Percentiles rank a stretch among this genome's conserved stretches.
These are phyloP conservation scores for Pyrgilauda ruficollis DNA, from an alignment of 2,113 vertebrate species.

Conservation along the genomic window DNA sequence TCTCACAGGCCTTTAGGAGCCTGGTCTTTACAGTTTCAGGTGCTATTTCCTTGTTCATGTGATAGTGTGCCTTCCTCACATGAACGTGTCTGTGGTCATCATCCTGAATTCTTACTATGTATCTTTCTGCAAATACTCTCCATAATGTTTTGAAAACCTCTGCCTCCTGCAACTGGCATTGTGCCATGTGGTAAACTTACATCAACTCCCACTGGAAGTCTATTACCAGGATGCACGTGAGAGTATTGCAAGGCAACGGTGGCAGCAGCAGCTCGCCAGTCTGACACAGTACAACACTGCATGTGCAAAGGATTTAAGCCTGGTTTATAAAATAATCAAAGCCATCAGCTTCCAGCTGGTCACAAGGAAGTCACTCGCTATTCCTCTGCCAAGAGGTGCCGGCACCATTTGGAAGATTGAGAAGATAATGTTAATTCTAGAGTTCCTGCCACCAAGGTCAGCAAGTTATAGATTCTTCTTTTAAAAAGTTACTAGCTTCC, in stretches of 20 bases:
- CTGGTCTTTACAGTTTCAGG: not conserved
- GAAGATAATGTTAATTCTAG: not conserved
- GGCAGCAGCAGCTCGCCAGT: not conserved
- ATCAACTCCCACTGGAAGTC: not conserved
- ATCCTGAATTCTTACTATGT: not conserved
- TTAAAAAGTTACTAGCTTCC: not conserved
- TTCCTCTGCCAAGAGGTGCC: not conserved
- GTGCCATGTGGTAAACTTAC: not conserved
- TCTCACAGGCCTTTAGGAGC: not conserved
- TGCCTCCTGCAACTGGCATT: not conserved
- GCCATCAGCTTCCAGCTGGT: not conserved
- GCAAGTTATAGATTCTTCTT: not conserved
- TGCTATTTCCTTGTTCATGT: not conserved
- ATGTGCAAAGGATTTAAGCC: not conserved
- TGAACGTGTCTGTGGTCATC: not conserved
- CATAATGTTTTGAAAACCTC: not conserved
- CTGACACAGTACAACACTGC: not conserved
- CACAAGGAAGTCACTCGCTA: not conserved
- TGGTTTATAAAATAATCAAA: not conserved
- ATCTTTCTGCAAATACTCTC: not conserved
- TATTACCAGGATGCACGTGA: not conserved
- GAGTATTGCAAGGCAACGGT: fast-evolving
- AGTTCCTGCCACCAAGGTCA: not conserved
- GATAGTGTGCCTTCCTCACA: not conserved
- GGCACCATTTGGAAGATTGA: not conserved